phyloP scores from a whole-genome alignment of 2,797 vertebrate species.

The Pangasius larnaudii region DNA sequence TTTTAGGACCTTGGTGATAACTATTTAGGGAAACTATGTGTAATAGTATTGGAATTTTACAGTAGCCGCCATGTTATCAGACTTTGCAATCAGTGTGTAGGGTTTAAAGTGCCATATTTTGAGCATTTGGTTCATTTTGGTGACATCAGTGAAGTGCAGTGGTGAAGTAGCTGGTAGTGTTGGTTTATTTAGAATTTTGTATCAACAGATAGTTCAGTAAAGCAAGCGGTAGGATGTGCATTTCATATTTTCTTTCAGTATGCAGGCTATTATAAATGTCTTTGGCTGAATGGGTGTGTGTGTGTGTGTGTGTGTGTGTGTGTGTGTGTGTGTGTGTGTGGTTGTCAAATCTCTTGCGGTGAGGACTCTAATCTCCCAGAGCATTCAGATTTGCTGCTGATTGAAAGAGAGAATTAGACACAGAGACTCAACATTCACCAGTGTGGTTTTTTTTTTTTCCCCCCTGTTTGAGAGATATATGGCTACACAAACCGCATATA shows the following conservation, averaged over 20 bases:
- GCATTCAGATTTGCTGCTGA: neutral
- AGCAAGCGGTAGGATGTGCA: neutral
- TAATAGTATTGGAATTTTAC: neutral
- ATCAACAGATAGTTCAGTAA: neutral
- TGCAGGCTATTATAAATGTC: neutral
- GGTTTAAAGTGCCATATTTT: neutral
- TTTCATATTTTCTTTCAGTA: neutral
- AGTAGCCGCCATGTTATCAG: neutral
- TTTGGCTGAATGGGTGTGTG: neutral
- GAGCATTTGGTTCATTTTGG: neutral
- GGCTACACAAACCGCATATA: neutral
- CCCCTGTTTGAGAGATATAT: neutral
- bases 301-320: neutral
- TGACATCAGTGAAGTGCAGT: neutral
- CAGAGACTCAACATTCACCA: neutral
- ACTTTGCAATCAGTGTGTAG: neutral
- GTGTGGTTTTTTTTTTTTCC: neutral
- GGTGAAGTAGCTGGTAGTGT: neutral
- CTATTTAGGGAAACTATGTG: neutral
- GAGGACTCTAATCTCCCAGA: neutral
- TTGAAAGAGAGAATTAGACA: slow-evolving; percentile 5
- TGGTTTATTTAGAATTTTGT: neutral
- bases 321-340: neutral
- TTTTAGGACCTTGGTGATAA: neutral
- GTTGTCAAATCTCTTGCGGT: neutral